Base-by-base conservation (phyloP, 2,113 vertebrate species). In the Neoarius graeffei region DNA sequence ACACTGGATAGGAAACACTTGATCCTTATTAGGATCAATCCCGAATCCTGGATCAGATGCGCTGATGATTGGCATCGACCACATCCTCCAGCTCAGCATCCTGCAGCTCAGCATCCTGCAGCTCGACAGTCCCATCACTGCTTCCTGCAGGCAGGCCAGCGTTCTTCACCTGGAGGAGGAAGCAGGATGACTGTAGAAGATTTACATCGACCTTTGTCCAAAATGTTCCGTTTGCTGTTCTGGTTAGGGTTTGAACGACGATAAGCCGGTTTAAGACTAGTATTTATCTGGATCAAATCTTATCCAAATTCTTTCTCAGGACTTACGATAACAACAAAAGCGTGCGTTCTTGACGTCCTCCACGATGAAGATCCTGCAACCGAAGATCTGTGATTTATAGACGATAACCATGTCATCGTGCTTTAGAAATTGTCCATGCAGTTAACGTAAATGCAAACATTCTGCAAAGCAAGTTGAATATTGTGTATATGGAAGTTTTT, bases 51-150 rank as follows among this genome's bases (percentile, higher is more conserved):
- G 62, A 48, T 60, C 30, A 27, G n/a, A 69, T 85, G 83, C 66
- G 5, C 1, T 5, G 66, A 19, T 56, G 50, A 57, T 23, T 57
- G 66, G 17, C 48, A 35, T 56, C 3, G 19, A 42, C 17, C 30
- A 59, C 84, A 42, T 76, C 60, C 82, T 79, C 62, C 84, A 84
- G 62, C 50, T 86, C 81, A 57, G 80, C 74, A 54, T 71, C 83
- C 57, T 79, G 76, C 76, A 79, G 76, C 50, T 84, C n/a, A n/a
- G n/a, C n/a, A n/a, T n/a, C n/a, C n/a, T 59, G 35, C 35, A 35
- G 35, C 35, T 35, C 35, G 4, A 25, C 81, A 25, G 81, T 83
- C 83, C 50, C 83, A 69, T 69, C 83, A 52, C 7, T 57, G 7
- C 50, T 74, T 42, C 19, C 42, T 71, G n/a, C 23, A 74, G 84